Evolutionary conservation across 2,888 invertebrate genomes (phyloP).

Genomic region (Seira ritae): DNA sequence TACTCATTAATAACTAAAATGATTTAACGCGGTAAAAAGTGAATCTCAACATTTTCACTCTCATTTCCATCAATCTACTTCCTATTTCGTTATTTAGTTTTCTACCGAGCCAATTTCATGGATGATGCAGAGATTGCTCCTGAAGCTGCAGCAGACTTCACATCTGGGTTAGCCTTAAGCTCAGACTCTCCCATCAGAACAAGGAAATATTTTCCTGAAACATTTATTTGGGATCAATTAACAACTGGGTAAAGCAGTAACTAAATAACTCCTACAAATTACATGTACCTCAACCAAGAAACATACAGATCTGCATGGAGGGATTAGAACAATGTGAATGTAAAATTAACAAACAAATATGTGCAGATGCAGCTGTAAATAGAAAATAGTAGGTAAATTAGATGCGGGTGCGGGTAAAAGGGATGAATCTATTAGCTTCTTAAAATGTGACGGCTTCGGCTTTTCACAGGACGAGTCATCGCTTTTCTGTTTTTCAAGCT

Average conservation of each 20-base stretch:
- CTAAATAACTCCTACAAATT: not conserved
- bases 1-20: too few relatives aligned
- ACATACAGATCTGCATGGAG: too few relatives aligned
- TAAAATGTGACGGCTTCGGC: too few relatives aligned
- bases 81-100: slow-evolving; percentile 75
- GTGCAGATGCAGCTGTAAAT: too few relatives aligned
- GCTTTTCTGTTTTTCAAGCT: too few relatives aligned
- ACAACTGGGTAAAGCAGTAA: slow-evolving; percentile 78
- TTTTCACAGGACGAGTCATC: too few relatives aligned
- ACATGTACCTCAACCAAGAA: not conserved
- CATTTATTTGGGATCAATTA: slow-evolving; percentile 82
- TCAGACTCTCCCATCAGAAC: slow-evolving; percentile 74
- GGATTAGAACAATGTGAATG: too few relatives aligned
- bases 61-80: not conserved
- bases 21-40: too few relatives aligned
- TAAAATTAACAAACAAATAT: not conserved
- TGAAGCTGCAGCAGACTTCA: slow-evolving; percentile 73
- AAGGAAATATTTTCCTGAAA: slow-evolving; percentile 84
- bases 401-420: too few relatives aligned
- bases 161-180: slow-evolving; percentile 53
- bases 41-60: not conserved
- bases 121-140: slow-evolving; percentile 73
- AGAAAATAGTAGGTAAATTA: too few relatives aligned
- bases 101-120: slow-evolving; percentile 78
- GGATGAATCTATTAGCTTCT: too few relatives aligned